Evolutionary conservation across 2,113 vertebrate species (phyloP).

Genomic region (Coreoperca whiteheadi): DNA sequence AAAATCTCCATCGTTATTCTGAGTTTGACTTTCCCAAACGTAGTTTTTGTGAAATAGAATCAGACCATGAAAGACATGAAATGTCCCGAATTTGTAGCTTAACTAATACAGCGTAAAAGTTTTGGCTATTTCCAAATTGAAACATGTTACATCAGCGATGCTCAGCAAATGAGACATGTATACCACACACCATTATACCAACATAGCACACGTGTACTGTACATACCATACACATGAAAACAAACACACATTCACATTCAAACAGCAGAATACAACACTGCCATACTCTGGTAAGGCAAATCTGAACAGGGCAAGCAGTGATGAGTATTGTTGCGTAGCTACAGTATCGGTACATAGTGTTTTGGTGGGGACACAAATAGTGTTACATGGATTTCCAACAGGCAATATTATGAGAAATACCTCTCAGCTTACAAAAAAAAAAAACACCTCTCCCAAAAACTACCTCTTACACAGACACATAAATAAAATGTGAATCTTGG

Average conservation of each 20-base stretch:
- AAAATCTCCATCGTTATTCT: background rate
- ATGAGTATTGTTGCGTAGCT: constrained; percentile 50
- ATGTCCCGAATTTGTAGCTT: constrained; percentile 32
- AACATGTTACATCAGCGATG: constrained; percentile 34
- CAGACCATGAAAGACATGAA: constrained; percentile 43
- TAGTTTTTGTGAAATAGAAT: constrained; percentile 9
- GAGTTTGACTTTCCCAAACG: constrained; percentile 5
- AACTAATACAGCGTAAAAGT: constrained; percentile 13
- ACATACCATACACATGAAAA: constrained; percentile 47
- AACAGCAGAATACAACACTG: constrained; percentile 62
- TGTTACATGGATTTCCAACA: constrained; percentile 49
- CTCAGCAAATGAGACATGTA: constrained; percentile 39
- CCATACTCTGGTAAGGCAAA: constrained; percentile 78
- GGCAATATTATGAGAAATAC: constrained; percentile 45
- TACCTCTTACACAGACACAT: constrained; percentile 39
- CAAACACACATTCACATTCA: constrained; percentile 61
- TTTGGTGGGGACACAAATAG: constrained; percentile 43
- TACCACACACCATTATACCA: constrained; percentile 16
- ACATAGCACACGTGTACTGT: constrained; percentile 34
- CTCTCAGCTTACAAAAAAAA: constrained; percentile 47
- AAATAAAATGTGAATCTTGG: constrained; percentile 67
- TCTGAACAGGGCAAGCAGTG: constrained; percentile 69
- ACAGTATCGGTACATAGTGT: constrained; percentile 57
- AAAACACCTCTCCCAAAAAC: constrained; percentile 38
- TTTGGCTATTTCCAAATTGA: constrained; percentile 53